These are phyloP conservation scores for Tineola bisselliella DNA, from an alignment of 2,888 invertebrate genomes.

Conservation along the genomic window DNA sequence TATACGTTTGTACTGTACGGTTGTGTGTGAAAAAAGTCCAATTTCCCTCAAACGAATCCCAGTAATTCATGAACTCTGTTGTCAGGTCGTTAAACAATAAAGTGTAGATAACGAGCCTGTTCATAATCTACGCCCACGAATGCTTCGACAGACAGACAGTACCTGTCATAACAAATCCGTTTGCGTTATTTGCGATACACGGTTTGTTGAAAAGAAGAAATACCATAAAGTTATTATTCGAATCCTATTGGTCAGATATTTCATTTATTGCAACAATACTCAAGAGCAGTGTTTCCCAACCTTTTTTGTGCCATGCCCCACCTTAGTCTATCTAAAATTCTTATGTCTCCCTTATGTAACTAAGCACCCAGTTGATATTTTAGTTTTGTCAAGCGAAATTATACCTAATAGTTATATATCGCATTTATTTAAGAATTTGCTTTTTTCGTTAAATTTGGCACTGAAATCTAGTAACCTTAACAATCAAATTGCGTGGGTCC, in stretches of 20 bases:
- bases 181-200: background rate
- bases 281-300: too few species aligned
- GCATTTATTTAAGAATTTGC: too few species aligned
- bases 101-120: conserved; percentile 48
- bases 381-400: too few species aligned
- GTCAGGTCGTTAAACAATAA: conserved; percentile 42
- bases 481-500: too few species aligned
- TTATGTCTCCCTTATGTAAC: too few species aligned
- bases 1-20: too few species aligned
- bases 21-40: background rate
- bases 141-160: conserved; percentile 14
- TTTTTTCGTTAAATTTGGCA: too few species aligned
- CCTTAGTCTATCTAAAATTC: too few species aligned
- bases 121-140: conserved; percentile 43
- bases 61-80: background rate
- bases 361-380: too few species aligned
- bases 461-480: too few species aligned
- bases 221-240: background rate
- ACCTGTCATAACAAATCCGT: conserved; percentile 12
- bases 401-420: too few species aligned
- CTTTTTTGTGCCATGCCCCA: too few species aligned
- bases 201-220: background rate
- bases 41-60: background rate
- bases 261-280: background rate
- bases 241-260: background rate